Evolutionary conservation across 2,888 invertebrate genomes (phyloP), one percentile per base, ranked within the genome.

Genomic region (Erynnis tages): DNA sequence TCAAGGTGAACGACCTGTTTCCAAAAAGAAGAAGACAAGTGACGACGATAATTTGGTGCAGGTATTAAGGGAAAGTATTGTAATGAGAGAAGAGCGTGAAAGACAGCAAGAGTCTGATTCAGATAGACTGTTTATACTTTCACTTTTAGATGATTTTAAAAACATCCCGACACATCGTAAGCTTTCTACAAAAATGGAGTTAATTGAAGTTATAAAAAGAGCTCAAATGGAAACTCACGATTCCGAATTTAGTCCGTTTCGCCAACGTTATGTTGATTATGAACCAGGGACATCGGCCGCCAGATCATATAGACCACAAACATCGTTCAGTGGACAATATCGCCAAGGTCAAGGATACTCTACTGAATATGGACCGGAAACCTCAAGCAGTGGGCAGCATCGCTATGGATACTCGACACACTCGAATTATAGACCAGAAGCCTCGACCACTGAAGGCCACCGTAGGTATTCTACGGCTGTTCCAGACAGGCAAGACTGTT

Each of bases 141-240:
- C 58, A 60, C 59, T 63, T 59, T 59, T 62, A 58, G 62, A 62
- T 58, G 62, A 60, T 61, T 63, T 61, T 56, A 60, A 63, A 63
- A 38, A 57, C 58, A 63, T 61, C 55, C 56, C 58, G 56, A 63
- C 57, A 63, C 59, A 61, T 63, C 60, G 61, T 63, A 63, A 60
- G 61, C 61, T 62, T 63, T 63, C 59, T 62, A 61, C 60, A 59
- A 63, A 62, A 63, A 63, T 62, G 56, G 62, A 62, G 60, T 63
- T 65, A 60, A 62, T 61, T 61, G 57, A 62, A 60, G 61, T 62
- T 54, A 63, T 61, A 62, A 63, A 65, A 65, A 61, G 58, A 61
- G 61, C 63, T 62, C 57, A 58, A 57, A 61, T 61, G 59, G 34
- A 58, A 60, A 59, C 62, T 60, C 59, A 59, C 55, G 60, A 61